Evolutionary conservation across 2,888 invertebrate species (phyloP).

Genomic region (Neocrepidodera transversa): DNA sequence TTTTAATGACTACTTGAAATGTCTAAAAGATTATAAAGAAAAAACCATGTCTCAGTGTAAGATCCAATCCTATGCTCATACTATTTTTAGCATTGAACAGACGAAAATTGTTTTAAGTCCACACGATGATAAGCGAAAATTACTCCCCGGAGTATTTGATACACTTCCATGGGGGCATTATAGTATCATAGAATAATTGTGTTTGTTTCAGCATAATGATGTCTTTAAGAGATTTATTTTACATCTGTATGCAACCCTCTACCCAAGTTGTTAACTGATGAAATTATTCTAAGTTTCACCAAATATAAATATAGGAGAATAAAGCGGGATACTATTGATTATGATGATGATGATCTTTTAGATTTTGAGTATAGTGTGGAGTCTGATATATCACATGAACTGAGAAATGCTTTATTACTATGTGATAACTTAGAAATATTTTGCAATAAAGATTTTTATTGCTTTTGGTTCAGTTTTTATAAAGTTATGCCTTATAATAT

Average conservation of each 20-base stretch:
- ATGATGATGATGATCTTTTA: background rate
- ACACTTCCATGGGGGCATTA: slow-evolving; percentile 19
- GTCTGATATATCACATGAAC: too few species aligned
- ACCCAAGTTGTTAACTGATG: background rate
- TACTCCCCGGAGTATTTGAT: background rate
- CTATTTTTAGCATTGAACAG: slow-evolving; percentile 12
- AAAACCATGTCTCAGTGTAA: background rate
- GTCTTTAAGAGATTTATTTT: background rate
- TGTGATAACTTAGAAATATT: too few species aligned
- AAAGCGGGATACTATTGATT: too few species aligned
- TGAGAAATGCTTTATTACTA: too few species aligned
- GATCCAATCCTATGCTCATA: slow-evolving; percentile 1
- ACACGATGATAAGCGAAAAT: slow-evolving; percentile 6
- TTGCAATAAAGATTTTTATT: background rate
- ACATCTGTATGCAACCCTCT: background rate
- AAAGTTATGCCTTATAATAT: background rate
- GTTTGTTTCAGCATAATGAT: background rate
- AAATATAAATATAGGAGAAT: slow-evolving; percentile 2
- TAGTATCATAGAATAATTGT: background rate
- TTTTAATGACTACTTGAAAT: slow-evolving; percentile 12
- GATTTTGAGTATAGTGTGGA: too few species aligned
- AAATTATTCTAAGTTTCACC: background rate
- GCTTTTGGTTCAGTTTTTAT: slow-evolving; percentile 1
- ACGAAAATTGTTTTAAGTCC: slow-evolving; percentile 13
- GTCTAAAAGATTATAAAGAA: background rate